Conservation (phyloP, 2,888 invertebrate genomes). For the Hirudinaria manillensis region DNA sequence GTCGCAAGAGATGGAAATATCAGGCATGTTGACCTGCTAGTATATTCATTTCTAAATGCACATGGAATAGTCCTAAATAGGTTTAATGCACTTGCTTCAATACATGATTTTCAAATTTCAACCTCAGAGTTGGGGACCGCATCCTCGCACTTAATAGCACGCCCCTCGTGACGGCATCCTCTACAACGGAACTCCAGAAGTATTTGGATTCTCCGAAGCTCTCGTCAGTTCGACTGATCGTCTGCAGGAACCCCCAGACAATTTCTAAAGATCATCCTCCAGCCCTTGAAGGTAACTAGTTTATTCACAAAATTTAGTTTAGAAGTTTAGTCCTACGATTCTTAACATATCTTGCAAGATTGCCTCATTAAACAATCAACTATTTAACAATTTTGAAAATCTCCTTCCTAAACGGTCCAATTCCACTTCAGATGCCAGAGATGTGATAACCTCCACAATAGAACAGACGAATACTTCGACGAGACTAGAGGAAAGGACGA, state of each 20-base stretch:
- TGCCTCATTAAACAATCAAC: no score
- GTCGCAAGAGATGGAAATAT: constrained; percentile 47
- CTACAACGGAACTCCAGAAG: constrained; percentile 46
- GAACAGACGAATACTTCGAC: not conserved
- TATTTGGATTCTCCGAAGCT: constrained; percentile 45
- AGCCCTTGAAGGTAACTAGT: not conserved
- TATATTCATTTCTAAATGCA: not conserved
- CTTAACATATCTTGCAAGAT: not conserved
- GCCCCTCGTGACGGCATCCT: constrained; percentile 43
- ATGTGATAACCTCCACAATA: not conserved
- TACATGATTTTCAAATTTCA: no score
- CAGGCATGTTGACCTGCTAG: constrained; percentile 39
- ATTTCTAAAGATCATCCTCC: not conserved
- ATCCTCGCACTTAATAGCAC: constrained; percentile 46
- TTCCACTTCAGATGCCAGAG: not conserved
- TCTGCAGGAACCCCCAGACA: constrained; percentile 1
- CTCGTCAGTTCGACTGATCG: constrained; percentile 41
- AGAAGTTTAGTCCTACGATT: not conserved
- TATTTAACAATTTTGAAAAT: no score
- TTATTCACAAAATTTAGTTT: not conserved
- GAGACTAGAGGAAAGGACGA: not conserved
- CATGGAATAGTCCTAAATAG: not conserved
- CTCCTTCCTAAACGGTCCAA: no score
- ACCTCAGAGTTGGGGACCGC: constrained; percentile 47
- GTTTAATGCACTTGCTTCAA: not conserved